Conservation (phyloP, 2,797 vertebrate species). For the Zalophus californianus region DNA sequence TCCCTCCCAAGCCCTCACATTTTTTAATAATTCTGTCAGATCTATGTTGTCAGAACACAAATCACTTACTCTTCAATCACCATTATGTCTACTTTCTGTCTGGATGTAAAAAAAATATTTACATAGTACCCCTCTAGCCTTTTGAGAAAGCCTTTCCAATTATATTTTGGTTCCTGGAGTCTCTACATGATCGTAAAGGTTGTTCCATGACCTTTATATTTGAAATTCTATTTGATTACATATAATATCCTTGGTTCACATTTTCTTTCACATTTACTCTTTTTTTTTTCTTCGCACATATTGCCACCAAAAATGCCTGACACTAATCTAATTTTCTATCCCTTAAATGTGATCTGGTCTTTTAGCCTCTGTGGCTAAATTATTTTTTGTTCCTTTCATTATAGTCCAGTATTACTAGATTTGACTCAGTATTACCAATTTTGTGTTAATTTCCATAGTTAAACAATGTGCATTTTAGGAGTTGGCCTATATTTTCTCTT, state of each 20-base stretch:
- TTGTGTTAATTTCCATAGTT: neutral
- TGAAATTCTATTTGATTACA: neutral
- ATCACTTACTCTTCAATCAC: neutral
- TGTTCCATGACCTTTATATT: neutral
- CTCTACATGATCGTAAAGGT: neutral
- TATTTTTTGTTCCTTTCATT: neutral
- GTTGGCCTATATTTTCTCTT: neutral
- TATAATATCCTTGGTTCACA: neutral
- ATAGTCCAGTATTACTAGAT: neutral
- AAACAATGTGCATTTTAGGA: neutral
- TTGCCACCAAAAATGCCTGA: neutral
- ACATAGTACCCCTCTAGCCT: neutral
- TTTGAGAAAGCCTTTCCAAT: neutral
- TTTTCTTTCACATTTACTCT: neutral
- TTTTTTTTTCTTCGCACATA: neutral
- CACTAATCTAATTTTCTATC: neutral
- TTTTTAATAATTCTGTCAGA: conserved; percentile 1
- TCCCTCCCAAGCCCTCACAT: neutral
- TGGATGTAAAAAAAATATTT: neutral
- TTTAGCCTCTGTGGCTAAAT: neutral
- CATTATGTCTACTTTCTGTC: neutral
- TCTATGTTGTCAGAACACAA: neutral
- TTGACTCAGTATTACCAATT: neutral
- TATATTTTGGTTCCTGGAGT: neutral
- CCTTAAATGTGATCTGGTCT: neutral